Evolutionary conservation across 2,797 vertebrate genomes (phyloP), one percentile per base, ranked within the genome.

Genomic region (Scyliorhinus canicula): DNA sequence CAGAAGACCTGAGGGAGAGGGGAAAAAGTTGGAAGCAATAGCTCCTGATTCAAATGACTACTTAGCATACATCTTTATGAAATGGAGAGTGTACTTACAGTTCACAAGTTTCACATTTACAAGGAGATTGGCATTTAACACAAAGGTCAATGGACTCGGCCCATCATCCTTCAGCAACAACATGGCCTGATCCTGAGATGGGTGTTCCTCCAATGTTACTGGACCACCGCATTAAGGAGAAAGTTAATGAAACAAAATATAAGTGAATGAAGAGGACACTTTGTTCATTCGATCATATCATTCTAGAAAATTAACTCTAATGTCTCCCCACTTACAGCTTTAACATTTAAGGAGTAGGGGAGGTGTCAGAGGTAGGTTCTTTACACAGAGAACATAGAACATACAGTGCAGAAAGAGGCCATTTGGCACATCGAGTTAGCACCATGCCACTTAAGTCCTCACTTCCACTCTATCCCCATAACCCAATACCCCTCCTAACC

Each of bases 91-190:
- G 19, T 96, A 98, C 99, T 98, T 97, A 99, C 99, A 98, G 95
- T 97, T 97, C n/a, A 98, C 96, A 95, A 99, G 96, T 95, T 98
- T 98, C 96, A 99, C 97, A 95, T 98, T 99, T 96, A 99, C 97
- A 47, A 99, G 97, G 67, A 99, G 97, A 96, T 99, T 99, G 95
- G 98, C 97, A 95, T 99, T 99, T 95, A 99, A 96, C 31, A 99
- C 97, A 95, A 99, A 99, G 0, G 98, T 99, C 96, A 99, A 96
- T 85, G 98, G 98, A 95, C 96, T 97, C 16, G 97, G 97, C 77
- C 97, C 97, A 96, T 97, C 97, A 95, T 98, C 98, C 95, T 97
- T 97, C 95, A 99, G 97, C 14, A 99, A 96, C 95, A 97, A 97
- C 95, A 97, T 88, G 4, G 99, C 97, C 96, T 98, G 98, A 93